A percentile compares a stretch with the other conserved stretches of the same genome.
Evolutionary conservation across 1,140 invertebrate species (phyloP).

Genomic region (Drosophila baimaii): DNA sequence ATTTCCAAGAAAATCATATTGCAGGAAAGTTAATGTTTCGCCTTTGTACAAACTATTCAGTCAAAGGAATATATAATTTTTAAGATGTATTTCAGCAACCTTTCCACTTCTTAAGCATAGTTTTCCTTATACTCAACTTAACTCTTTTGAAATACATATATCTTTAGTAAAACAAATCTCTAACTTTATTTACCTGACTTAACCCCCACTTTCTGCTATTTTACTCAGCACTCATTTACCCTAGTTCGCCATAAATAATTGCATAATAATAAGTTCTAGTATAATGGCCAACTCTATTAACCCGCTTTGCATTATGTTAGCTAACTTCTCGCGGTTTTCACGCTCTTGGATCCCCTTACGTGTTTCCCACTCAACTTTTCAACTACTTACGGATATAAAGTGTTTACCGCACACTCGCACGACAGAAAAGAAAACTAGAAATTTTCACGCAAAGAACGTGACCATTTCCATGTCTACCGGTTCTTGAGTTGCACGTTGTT

Average conservation of each 20-base stretch:
- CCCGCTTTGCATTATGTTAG: slow-evolving; percentile 18
- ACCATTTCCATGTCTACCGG: slow-evolving; percentile 57
- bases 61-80: not conserved
- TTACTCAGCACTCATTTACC: not conserved
- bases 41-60: not conserved
- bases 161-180: too few relatives aligned
- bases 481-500: slow-evolving; percentile 11
- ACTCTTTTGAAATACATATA: too few relatives aligned
- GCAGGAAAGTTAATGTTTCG: not conserved
- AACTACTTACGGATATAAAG: slow-evolving; percentile 49
- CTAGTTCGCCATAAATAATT: not conserved
- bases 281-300: slow-evolving; percentile 2
- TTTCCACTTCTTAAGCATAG: too few relatives aligned
- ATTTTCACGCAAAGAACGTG: slow-evolving; percentile 60
- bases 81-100: too few relatives aligned
- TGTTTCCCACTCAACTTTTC: slow-evolving; percentile 26
- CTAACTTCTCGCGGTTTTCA: slow-evolving; percentile 22
- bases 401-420: slow-evolving; percentile 28
- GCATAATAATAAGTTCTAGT: not conserved
- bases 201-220: not conserved
- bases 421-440: slow-evolving; percentile 18
- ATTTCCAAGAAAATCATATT: not conserved
- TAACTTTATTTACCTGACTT: not conserved
- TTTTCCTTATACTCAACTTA: too few relatives aligned
- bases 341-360: slow-evolving; percentile 13